Conservation (phyloP, 2,888 invertebrate species). For the Suillia variegata region DNA sequence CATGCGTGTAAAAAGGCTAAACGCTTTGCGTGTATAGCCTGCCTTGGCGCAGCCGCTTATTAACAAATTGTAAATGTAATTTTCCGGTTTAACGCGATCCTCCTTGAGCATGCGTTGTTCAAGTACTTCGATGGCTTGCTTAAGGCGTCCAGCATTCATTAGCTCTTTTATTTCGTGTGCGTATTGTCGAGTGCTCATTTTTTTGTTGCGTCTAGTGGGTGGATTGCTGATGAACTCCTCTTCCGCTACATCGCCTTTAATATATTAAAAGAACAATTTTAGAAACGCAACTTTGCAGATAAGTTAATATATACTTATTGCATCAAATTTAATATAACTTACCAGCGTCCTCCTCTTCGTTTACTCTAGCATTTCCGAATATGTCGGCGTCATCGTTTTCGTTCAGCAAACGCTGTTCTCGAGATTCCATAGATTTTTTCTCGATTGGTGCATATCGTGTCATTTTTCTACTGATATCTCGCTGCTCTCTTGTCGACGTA, state of each 20-base stretch:
- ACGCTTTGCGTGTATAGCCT: conserved; percentile 86
- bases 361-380: conserved; percentile 41
- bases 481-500: too few relatives aligned
- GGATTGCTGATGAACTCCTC: conserved; percentile 65
- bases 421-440: too few relatives aligned
- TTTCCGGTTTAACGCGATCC: conserved; percentile 79
- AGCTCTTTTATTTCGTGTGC: conserved; percentile 73
- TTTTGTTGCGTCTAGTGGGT: conserved; percentile 62
- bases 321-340: too few relatives aligned
- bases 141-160: conserved; percentile 68
- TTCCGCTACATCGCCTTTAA: conserved; percentile 68
- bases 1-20: conserved; percentile 82
- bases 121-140: conserved; percentile 79
- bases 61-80: conserved; percentile 81
- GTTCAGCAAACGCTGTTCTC: too few relatives aligned
- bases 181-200: conserved; percentile 70
- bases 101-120: conserved; percentile 77
- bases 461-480: too few relatives aligned
- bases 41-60: conserved; percentile 81
- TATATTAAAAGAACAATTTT: too few relatives aligned
- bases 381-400: conserved; percentile 43
- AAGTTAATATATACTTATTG: too few relatives aligned
- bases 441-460: too few relatives aligned
- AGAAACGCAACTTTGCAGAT: neutral
- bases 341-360: conserved; percentile 30